Evolutionary conservation across 2,888 invertebrate species (phyloP).

Genomic region (Stenolophus ochropezus): DNA sequence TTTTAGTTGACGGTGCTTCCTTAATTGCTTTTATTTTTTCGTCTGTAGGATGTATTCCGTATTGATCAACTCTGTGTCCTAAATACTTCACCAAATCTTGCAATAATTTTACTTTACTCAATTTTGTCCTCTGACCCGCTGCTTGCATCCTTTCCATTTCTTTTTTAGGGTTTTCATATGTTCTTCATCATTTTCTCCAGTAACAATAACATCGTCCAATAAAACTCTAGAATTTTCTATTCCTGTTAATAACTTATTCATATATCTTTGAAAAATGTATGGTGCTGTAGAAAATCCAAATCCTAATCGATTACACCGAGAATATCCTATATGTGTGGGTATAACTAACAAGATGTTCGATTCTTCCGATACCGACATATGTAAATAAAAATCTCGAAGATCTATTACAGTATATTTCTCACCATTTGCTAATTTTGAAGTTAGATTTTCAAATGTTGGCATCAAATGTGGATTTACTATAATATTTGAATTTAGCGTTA

Average conservation of each 20-base stretch:
- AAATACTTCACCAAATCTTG: slow-evolving; percentile 42
- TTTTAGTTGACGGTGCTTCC: slow-evolving; percentile 43
- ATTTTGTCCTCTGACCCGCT: background rate
- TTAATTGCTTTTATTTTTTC: slow-evolving; percentile 39
- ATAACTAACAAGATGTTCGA: slow-evolving; percentile 35
- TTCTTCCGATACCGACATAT: slow-evolving; percentile 53
- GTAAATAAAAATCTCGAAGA: slow-evolving; percentile 56
- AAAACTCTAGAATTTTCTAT: background rate
- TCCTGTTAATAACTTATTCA: background rate
- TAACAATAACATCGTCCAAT: slow-evolving; percentile 15
- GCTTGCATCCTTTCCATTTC: background rate
- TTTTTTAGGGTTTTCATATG: background rate
- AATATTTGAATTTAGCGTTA: slow-evolving; percentile 46
- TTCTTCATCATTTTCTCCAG: slow-evolving; percentile 1
- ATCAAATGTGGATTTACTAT: slow-evolving; percentile 31
- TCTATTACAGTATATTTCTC: slow-evolving; percentile 59
- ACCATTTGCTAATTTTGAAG: slow-evolving; percentile 3
- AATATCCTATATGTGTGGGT: slow-evolving; percentile 53
- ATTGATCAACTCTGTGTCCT: slow-evolving; percentile 43
- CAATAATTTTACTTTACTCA: slow-evolving; percentile 14
- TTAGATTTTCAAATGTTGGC: slow-evolving; percentile 50
- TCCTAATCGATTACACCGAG: slow-evolving; percentile 45
- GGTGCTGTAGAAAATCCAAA: slow-evolving; percentile 54
- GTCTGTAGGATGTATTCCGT: slow-evolving; percentile 41
- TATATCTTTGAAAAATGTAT: slow-evolving; percentile 5